Base-by-base conservation (phyloP, 2,797 vertebrate genomes). In the Chelmon rostratus region DNA sequence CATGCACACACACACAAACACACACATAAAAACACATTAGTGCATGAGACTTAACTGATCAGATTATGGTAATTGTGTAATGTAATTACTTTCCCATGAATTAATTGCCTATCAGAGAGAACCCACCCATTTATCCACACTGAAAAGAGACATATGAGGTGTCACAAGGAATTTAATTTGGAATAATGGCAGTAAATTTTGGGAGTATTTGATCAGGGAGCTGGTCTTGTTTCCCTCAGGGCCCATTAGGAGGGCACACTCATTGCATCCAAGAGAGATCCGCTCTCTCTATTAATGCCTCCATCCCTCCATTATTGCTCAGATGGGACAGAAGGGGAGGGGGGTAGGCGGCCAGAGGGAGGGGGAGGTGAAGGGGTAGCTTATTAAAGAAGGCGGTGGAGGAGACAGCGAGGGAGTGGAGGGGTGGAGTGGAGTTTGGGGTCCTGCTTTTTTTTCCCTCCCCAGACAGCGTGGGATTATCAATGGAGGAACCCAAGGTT, bases 201-300 rank as follows among this genome's bases (percentile, higher is more conserved):
- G 76, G 69, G 57, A 64, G 33, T 90, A 91, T 94, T 91, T 90
- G 89, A 92, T 94, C 87, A 88, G 83, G 81, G 82, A 92, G 58
- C 74, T 77, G 8, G 73, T 68, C 53, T 68, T 3, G 56, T 86
- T 92, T 90, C 89, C 91, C 89, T 46, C 10, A 70, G 79, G 92
- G 49, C 84, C 84, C 84, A 92, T 92, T 89, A 82, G 68, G 33
- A 74, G 44, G 81, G 47, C 33, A 12, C 64, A 52, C 47, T 83
- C 69, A 46, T 37, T 78, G 57, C 81, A 73, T 90, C 77, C 67
- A 77, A 58, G 78, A 83, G 76, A 85, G 76, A 68, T 63, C 73
- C 68, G 53, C 47, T 67, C 81, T 82, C 73, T 89, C 76, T 86
- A 82, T 90, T 87, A 89, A 88, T 86, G 72, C 78, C 73, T 88